Conservation (phyloP, 2,113 vertebrate genomes). For the Leiothrix lutea region DNA sequence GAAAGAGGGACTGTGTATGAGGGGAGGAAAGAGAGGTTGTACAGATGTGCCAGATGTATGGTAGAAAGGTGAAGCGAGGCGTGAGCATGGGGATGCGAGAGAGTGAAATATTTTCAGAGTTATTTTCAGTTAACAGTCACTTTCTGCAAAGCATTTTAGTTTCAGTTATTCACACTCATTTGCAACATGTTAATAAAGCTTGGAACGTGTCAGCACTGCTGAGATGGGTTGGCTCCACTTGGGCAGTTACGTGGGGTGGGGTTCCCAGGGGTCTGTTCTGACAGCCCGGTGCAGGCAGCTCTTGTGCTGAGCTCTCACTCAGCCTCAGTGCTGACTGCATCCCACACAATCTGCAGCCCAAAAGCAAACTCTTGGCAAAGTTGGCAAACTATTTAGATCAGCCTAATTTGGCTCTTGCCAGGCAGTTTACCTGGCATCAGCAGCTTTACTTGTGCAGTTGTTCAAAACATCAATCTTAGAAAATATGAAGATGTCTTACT, state of each 20-base stretch:
- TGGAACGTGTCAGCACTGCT: background rate
- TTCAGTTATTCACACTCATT: conserved; percentile 40
- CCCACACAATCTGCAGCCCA: background rate
- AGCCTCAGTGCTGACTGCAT: background rate
- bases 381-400: background rate
- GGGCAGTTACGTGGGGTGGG: accelerated
- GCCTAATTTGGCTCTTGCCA: background rate
- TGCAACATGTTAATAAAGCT: background rate
- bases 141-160: conserved; percentile 56
- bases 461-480: background rate
- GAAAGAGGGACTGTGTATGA: conserved; percentile 93
- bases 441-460: background rate
- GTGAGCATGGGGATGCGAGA: conserved; percentile 77
- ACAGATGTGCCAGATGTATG: conserved; percentile 76
- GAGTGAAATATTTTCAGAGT: conserved; percentile 76
- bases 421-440: background rate
- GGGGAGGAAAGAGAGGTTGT: conserved; percentile 75
- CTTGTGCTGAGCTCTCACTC: background rate
- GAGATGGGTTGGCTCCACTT: background rate
- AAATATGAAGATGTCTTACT: background rate
- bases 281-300: background rate
- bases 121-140: conserved; percentile 21
- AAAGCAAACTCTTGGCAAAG: background rate
- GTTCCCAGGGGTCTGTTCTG: background rate
- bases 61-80: conserved; percentile 71